These are phyloP conservation scores for Conomelus anceps DNA, from an alignment of 2,888 invertebrate species.

Conservation along the genomic window DNA sequence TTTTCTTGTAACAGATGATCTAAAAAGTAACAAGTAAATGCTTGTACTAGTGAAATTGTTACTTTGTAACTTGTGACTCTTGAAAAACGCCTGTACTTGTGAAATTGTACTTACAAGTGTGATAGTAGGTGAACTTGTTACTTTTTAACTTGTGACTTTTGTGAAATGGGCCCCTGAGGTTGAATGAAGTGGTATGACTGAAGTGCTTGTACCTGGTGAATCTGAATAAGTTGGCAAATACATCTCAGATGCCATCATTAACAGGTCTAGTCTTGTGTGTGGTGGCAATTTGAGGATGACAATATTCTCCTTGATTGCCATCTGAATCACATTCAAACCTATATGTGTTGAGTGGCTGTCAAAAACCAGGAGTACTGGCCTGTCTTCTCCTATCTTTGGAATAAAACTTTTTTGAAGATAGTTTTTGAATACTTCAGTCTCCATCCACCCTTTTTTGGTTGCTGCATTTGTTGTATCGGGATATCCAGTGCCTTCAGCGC, in stretches of 20 bases:
- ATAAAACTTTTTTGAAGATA: neutral
- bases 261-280: constrained; percentile 31
- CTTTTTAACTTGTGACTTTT: too few relatives aligned
- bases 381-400: constrained; percentile 21
- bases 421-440: constrained; percentile 2
- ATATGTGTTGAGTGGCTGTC: constrained; percentile 38
- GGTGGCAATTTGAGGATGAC: constrained; percentile 38
- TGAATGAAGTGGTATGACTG: too few relatives aligned
- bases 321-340: constrained; percentile 32
- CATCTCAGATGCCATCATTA: too few relatives aligned
- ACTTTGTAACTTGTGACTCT: too few relatives aligned
- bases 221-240: neutral
- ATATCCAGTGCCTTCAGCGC: constrained; percentile 31
- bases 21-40: too few relatives aligned
- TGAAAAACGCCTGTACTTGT: too few relatives aligned
- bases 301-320: constrained; percentile 31
- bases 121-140: too few relatives aligned
- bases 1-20: too few relatives aligned
- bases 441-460: constrained; percentile 38
- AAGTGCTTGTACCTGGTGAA: too few relatives aligned
- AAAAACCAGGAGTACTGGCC: constrained; percentile 37
- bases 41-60: too few relatives aligned
- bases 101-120: too few relatives aligned
- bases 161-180: too few relatives aligned
- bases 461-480: constrained; percentile 37